Percentiles rank a stretch among this genome's conserved stretches.
phyloP scores from a whole-genome alignment of 2,888 invertebrate genomes.

The Leptopilina syphax region DNA sequence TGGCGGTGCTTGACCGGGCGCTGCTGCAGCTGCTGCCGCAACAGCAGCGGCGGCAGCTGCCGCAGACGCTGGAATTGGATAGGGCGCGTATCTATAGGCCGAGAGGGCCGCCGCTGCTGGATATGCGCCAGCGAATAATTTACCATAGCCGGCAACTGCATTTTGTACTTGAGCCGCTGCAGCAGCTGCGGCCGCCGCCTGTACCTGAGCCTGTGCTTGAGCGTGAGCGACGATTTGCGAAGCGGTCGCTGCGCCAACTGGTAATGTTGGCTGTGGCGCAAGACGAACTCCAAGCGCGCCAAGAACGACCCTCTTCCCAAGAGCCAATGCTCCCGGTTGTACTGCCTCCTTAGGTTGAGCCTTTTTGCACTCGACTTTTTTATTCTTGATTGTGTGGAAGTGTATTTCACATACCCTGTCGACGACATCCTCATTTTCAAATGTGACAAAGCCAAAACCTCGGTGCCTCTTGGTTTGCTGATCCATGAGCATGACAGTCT shows the following conservation, averaged over 20 bases:
- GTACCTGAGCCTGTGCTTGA: slow-evolving; percentile 77
- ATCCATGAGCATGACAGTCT: slow-evolving; percentile 96
- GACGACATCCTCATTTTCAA: slow-evolving; percentile 93
- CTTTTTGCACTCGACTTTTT: slow-evolving; percentile 94
- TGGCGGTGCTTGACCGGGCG: slow-evolving; percentile 78
- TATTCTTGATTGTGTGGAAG: slow-evolving; percentile 94
- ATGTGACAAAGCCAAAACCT: slow-evolving; percentile 94
- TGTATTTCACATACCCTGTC: slow-evolving; percentile 96
- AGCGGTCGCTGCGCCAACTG: slow-evolving; percentile 78
- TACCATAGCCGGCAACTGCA: slow-evolving; percentile 83
- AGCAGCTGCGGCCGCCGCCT: slow-evolving; percentile 78
- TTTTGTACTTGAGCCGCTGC: slow-evolving; percentile 81
- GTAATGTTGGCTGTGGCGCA: slow-evolving; percentile 81
- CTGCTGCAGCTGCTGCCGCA: slow-evolving; percentile 78
- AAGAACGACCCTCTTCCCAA: slow-evolving; percentile 84
- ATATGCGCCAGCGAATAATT: slow-evolving; percentile 79
- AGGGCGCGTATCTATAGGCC: slow-evolving; percentile 73
- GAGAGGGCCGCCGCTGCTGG: slow-evolving; percentile 77
- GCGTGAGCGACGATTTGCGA: slow-evolving; percentile 77
- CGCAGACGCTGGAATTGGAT: slow-evolving; percentile 71
- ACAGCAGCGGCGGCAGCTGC: slow-evolving; percentile 73
- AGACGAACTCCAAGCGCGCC: slow-evolving; percentile 85
- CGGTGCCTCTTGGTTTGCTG: slow-evolving; percentile 94
- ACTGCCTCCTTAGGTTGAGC: slow-evolving; percentile 95
- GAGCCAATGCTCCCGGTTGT: slow-evolving; percentile 83